Conservation (phyloP, 2,797 vertebrate species). For the Hydrophis major region DNA sequence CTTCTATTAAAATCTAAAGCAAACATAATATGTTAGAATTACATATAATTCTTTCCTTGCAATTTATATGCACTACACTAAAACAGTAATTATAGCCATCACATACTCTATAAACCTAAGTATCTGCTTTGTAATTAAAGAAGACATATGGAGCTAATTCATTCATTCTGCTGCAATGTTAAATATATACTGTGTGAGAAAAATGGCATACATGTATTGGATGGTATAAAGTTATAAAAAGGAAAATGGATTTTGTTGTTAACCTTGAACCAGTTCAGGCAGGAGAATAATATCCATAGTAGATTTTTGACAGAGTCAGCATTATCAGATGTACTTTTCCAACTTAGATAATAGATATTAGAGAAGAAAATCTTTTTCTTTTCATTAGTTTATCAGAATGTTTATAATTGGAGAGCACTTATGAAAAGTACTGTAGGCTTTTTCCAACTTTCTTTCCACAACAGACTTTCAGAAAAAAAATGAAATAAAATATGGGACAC, state of each 20-base stretch:
- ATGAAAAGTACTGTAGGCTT: not conserved
- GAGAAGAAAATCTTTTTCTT: not conserved
- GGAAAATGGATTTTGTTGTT: not conserved
- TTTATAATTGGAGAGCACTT: not conserved
- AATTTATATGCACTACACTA: not conserved
- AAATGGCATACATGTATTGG: not conserved
- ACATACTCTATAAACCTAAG: not conserved
- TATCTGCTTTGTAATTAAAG: conserved; percentile 17
- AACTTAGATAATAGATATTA: not conserved
- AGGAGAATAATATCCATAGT: not conserved
- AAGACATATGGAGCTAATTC: conserved; percentile 29
- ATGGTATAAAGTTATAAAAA: conserved; percentile 31
- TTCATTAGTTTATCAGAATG: not conserved
- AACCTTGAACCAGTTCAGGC: not conserved
- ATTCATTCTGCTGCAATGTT: not conserved
- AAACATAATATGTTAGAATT: conserved; percentile 30
- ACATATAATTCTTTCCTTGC: not conserved
- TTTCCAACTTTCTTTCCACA: not conserved
- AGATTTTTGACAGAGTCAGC: not conserved
- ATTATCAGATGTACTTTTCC: not conserved
- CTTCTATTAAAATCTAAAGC: conserved; percentile 20
- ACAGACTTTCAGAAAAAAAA: not conserved
- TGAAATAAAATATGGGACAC: not conserved
- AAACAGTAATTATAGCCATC: conserved; percentile 17
- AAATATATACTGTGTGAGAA: not conserved